These are phyloP conservation scores for Autographa pulchrina DNA, from an alignment of 2,888 invertebrate species.

Conservation along the genomic window DNA sequence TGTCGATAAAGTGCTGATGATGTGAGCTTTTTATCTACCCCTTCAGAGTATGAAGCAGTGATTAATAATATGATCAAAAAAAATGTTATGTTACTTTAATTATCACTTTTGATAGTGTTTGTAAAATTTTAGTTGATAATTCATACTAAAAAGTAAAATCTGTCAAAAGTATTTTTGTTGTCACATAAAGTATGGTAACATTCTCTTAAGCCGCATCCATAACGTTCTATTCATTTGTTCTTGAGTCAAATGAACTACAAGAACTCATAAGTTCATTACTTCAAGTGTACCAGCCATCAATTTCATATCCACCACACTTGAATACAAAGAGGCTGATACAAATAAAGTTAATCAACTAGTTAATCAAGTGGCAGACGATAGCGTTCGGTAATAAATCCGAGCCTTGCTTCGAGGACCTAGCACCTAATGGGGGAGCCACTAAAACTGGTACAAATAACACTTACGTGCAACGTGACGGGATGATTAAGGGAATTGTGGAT, in stretches of 20 bases:
- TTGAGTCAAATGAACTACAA: not conserved
- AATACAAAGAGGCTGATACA: not conserved
- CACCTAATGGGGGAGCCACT: constrained; percentile 62
- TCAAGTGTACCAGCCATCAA: not conserved
- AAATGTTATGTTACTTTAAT: too few relatives aligned
- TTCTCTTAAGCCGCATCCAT: too few relatives aligned
- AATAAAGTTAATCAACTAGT: constrained; percentile 49
- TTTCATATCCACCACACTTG: not conserved
- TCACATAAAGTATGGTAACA: too few relatives aligned
- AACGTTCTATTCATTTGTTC: too few relatives aligned
- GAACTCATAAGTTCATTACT: not conserved
- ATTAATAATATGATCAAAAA: not conserved
- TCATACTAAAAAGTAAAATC: too few relatives aligned
- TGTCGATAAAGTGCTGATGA: constrained; percentile 28
- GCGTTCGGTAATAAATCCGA: constrained; percentile 44
- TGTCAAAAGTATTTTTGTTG: too few relatives aligned
- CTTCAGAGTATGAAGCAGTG: not conserved
- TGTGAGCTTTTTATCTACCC: not conserved
- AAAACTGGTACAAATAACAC: constrained; percentile 64
- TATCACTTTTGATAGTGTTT: too few relatives aligned
- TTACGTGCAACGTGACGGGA: constrained; percentile 18
- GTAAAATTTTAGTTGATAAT: too few relatives aligned
- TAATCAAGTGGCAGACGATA: constrained; percentile 53
- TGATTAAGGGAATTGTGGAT: constrained; percentile 32
- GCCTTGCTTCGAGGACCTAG: constrained; percentile 5